Evolutionary conservation across 1,140 invertebrate genomes (phyloP), one percentile per base, ranked within the genome.

Genomic region (Anadara kagoshimensis): DNA sequence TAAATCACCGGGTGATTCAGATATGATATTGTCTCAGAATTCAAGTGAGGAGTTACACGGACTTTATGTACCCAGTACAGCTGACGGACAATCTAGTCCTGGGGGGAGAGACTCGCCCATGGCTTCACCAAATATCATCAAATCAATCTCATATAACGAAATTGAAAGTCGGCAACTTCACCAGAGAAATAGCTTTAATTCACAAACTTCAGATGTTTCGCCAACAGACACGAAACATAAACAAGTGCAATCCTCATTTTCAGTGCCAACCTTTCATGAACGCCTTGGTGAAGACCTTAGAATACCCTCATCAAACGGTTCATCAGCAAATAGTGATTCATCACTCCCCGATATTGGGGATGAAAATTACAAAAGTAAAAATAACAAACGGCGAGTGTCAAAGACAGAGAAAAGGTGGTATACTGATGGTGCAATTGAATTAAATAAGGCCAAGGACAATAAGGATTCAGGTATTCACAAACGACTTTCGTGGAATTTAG

Each of bases 351-450:
- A 82, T 56, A 76, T 79, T 54, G 66, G 78, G 16, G 85, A 88
- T 22, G 86, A 88, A 18, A 83, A 85, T 26, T 64, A 80, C 12
- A 80, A 78, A 53, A 67, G 70, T 63, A 85, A 86, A 73, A 58
- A 84, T 44, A 82, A 85, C 61, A 82, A 83, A 73, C 91, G 92
- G 80, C 87, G 92, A 61, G 83, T 88, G 26, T 89, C 90, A 36
- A 85, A 92, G 62, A 89, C 85, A 70, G 91, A 92, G 54, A 86
- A 91, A 71, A 86, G 92, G 5, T 93, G 93, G 86, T 90, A 93
- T 85, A 93, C 93, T 11, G 93, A 92, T 7, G 93, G 93, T 69
- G 90, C 92, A 20, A 92, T 93, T 65, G 92, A 93, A 83, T 92
- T 93, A 81, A 90, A 93, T 47, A 92, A 93, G 86, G 92, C 73